These are phyloP conservation scores for Crypturellus undulatus DNA, from an alignment of 2,113 vertebrate genomes.

Conservation along the genomic window DNA sequence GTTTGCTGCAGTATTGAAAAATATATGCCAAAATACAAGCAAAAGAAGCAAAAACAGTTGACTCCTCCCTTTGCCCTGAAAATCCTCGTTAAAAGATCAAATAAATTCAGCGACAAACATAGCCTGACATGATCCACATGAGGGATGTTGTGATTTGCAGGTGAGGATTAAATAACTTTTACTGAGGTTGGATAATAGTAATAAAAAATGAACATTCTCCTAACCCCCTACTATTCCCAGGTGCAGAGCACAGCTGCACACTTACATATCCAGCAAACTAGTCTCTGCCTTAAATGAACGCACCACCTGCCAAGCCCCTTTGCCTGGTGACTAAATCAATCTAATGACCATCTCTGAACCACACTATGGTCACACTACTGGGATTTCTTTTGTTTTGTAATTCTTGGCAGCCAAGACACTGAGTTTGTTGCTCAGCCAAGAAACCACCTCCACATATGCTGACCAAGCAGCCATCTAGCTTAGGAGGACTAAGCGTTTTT, in stretches of 20 bases:
- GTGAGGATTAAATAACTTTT: not conserved
- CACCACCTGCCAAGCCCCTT: not conserved
- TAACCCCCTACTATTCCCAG: not conserved
- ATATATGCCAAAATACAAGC: not conserved
- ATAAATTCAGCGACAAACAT: not conserved
- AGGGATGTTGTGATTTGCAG: not conserved
- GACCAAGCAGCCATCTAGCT: not conserved
- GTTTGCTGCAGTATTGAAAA: not conserved
- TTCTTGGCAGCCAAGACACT: not conserved
- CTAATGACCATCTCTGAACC: not conserved
- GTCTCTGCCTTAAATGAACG: not conserved
- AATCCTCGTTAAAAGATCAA: not conserved
- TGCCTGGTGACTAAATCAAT: not conserved
- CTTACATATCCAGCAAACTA: not conserved
- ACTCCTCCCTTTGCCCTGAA: not conserved
- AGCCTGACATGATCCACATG: not conserved
- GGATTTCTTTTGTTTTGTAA: not conserved
- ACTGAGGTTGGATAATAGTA: not conserved
- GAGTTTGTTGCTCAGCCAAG: not conserved
- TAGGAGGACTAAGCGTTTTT: not conserved
- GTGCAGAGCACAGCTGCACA: not conserved
- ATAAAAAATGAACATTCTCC: rapidly evolving
- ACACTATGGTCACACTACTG: not conserved
- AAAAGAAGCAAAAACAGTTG: not conserved
- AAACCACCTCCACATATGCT: not conserved